Evolutionary conservation across 2,888 invertebrate genomes (phyloP).

Genomic region (Macrophya annulata): DNA sequence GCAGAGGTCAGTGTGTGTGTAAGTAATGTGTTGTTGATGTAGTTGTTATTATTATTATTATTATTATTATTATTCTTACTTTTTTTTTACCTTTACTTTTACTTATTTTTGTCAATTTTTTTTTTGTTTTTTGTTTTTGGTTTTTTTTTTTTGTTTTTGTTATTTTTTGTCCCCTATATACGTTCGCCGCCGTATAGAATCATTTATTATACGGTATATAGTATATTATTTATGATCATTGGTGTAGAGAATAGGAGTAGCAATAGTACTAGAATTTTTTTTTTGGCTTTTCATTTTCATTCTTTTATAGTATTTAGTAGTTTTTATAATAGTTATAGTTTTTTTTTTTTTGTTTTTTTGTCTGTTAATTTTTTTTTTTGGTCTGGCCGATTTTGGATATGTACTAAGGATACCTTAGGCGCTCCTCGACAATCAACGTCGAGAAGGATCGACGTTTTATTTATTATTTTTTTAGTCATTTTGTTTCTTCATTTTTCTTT

Average conservation of each 20-base stretch:
- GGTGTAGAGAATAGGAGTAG: slow-evolving; percentile 32
- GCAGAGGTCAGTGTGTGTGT: neutral
- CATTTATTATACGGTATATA: slow-evolving; percentile 7
- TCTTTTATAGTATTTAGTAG: neutral
- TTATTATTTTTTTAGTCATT: neutral
- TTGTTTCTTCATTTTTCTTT: neutral
- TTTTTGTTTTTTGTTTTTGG: neutral
- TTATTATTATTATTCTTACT: neutral
- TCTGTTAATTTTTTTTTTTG: neutral
- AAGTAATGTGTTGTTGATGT: neutral
- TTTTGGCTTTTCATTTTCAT: too few species aligned
- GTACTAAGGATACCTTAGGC: slow-evolving; percentile 77
- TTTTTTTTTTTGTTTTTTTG: slow-evolving; percentile 18
- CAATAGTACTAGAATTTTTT: slow-evolving; percentile 27
- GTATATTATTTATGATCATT: slow-evolving; percentile 6
- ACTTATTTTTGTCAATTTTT: neutral
- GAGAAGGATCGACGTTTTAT: slow-evolving; percentile 66
- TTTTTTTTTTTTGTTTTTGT: neutral
- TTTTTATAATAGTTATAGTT: slow-evolving; percentile 9
- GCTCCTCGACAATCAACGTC: slow-evolving; percentile 60
- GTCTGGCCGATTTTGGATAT: slow-evolving; percentile 70
- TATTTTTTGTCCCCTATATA: neutral
- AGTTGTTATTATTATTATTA: neutral
- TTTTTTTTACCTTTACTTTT: neutral
- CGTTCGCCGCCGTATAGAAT: neutral